Percentiles rank a stretch among this genome's conserved stretches.
phyloP scores from a whole-genome alignment of 2,797 vertebrate genomes.

The Clarias laeviceps region DNA sequence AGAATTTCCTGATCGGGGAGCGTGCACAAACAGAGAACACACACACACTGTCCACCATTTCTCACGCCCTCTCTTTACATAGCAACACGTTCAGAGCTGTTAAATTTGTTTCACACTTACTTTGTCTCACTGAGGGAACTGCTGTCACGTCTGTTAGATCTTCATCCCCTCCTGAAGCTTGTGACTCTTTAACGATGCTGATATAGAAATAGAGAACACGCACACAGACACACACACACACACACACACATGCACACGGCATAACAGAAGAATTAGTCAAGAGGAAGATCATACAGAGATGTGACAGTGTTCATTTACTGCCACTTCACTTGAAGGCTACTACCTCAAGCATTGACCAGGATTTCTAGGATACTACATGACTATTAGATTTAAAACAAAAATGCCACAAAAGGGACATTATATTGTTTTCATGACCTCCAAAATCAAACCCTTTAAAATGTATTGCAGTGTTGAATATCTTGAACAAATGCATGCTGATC shows the following conservation, averaged over 20 bases:
- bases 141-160: conserved; percentile 28
- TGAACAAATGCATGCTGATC: background rate
- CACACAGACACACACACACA: background rate
- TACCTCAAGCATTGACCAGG: background rate
- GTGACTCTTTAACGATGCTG: background rate
- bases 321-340: background rate
- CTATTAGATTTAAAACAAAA: background rate
- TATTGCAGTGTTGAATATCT: background rate
- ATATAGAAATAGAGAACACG: conserved; percentile 1
- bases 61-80: conserved; percentile 1
- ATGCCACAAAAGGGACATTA: too few relatives aligned
- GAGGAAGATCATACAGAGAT: background rate
- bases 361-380: background rate
- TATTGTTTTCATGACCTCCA: too few relatives aligned
- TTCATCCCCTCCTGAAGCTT: conserved; percentile 13
- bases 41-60: background rate
- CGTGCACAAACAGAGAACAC: background rate
- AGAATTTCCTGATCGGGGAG: background rate
- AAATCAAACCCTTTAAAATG: background rate
- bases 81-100: conserved; percentile 24
- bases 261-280: background rate
- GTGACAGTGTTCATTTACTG: background rate
- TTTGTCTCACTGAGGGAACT: conserved; percentile 24
- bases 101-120: conserved; percentile 33
- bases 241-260: background rate